These are phyloP conservation scores for Phainopepla nitens DNA, from an alignment of 2,113 vertebrate species.

Conservation along the genomic window DNA sequence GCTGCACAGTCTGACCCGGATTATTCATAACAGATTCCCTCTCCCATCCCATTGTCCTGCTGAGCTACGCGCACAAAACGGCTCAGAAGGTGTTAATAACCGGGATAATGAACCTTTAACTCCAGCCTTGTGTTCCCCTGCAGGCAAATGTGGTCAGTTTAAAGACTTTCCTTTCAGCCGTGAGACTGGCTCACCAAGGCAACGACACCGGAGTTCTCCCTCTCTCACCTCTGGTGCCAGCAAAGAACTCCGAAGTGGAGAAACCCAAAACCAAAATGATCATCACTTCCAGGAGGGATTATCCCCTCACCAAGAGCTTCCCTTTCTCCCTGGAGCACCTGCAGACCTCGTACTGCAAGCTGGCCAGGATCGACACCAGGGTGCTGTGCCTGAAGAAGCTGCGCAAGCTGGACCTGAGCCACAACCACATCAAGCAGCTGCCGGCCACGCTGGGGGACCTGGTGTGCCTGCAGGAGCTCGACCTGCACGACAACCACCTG, in stretches of 20 bases:
- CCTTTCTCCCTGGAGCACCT: slow-evolving; percentile 91
- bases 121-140: background rate
- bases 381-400: slow-evolving; percentile 87
- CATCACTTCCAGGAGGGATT: slow-evolving; percentile 90
- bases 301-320: slow-evolving; percentile 89
- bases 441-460: slow-evolving; percentile 88
- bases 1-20: background rate
- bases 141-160: slow-evolving; percentile 86
- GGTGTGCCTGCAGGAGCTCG: slow-evolving; percentile 83
- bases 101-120: background rate
- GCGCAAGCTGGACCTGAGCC: slow-evolving; percentile 90
- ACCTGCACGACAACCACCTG: slow-evolving; percentile 88
- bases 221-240: slow-evolving; percentile 81
- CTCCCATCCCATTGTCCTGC: background rate
- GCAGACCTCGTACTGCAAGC: slow-evolving; percentile 90
- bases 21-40: background rate
- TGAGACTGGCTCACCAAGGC: slow-evolving; percentile 87
- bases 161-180: slow-evolving; percentile 89
- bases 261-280: slow-evolving; percentile 91
- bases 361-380: slow-evolving; percentile 85
- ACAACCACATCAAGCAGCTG: slow-evolving; percentile 92
- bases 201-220: slow-evolving; percentile 70
- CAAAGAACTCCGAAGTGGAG: slow-evolving; percentile 88
- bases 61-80: background rate
- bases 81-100: background rate